Evolutionary conservation across 2,113 vertebrate species (phyloP).

Genomic region (Otolemur garnettii): DNA sequence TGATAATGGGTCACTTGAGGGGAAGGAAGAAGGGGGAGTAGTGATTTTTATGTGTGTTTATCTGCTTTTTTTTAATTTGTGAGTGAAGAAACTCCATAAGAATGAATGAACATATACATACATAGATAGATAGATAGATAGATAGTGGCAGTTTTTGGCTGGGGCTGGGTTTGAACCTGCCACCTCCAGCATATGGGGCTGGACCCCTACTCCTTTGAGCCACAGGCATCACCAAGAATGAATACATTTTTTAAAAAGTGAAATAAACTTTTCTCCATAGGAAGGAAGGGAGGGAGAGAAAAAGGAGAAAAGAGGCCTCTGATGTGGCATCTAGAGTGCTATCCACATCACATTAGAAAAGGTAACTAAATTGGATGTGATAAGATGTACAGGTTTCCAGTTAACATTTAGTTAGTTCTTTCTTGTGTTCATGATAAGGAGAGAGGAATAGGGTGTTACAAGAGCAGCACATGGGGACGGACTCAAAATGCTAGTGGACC

Average conservation of each 20-base stretch:
- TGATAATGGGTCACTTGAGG: constrained; percentile 48
- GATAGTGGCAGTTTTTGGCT: too few relatives aligned
- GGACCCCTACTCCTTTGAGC: too few relatives aligned
- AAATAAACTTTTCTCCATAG: not conserved
- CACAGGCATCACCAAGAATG: not conserved
- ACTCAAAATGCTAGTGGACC: not conserved
- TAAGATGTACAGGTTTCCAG: not conserved
- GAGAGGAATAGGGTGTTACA: not conserved
- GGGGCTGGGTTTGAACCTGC: too few relatives aligned
- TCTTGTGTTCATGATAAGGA: not conserved
- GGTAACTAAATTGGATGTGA: not conserved
- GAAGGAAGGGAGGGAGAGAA: not conserved
- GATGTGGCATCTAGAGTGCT: not conserved
- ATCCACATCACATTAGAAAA: not conserved
- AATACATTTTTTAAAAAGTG: not conserved
- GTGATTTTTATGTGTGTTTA: not conserved
- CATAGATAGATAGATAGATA: too few relatives aligned
- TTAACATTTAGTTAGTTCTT: not conserved
- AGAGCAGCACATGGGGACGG: not conserved
- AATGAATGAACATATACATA: not conserved
- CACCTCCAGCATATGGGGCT: too few relatives aligned
- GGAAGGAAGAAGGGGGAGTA: not conserved
- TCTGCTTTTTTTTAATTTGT: not conserved
- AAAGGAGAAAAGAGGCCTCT: not conserved
- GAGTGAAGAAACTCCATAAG: not conserved